Conservation (phyloP, 2,888 invertebrate genomes). For the Scelioninae gen. 2 region DNA sequence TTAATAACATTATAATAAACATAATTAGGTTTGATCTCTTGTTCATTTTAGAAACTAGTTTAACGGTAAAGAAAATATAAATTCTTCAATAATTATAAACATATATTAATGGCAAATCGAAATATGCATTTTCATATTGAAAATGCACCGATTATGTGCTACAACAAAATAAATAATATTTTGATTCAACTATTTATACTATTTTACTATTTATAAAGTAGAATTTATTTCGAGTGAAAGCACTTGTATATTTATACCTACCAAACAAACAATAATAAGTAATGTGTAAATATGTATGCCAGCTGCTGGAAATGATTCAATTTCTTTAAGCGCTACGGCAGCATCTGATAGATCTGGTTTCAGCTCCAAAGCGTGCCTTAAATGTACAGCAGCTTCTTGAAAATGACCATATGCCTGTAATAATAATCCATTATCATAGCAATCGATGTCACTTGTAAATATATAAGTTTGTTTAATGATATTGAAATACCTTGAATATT, state of each 20-base stretch:
- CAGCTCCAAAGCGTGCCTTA: conserved; percentile 88
- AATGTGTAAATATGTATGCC: conserved; percentile 90
- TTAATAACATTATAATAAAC: no score
- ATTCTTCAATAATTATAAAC: no score
- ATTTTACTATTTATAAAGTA: neutral
- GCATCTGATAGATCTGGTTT: conserved; percentile 92
- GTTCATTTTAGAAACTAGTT: no score
- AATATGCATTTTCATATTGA: no score
- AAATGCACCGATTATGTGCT: no score
- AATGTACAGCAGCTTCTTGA: conserved; percentile 89
- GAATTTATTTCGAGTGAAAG: neutral
- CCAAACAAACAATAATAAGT: conserved; percentile 90
- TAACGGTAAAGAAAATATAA: no score
- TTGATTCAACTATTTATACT: no score
- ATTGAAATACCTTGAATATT: conserved; percentile 82
- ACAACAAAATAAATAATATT: no score
- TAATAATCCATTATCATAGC: neutral
- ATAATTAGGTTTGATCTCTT: no score
- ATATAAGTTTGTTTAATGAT: neutral
- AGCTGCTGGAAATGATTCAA: conserved; percentile 87
- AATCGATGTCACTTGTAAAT: neutral
- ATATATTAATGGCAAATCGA: no score
- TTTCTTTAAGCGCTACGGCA: conserved; percentile 85
- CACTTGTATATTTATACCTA: conserved; percentile 75
- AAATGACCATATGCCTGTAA: conserved; percentile 87